phyloP scores from a whole-genome alignment of 2,888 invertebrate genomes.

The Micoletzkya japonica region DNA sequence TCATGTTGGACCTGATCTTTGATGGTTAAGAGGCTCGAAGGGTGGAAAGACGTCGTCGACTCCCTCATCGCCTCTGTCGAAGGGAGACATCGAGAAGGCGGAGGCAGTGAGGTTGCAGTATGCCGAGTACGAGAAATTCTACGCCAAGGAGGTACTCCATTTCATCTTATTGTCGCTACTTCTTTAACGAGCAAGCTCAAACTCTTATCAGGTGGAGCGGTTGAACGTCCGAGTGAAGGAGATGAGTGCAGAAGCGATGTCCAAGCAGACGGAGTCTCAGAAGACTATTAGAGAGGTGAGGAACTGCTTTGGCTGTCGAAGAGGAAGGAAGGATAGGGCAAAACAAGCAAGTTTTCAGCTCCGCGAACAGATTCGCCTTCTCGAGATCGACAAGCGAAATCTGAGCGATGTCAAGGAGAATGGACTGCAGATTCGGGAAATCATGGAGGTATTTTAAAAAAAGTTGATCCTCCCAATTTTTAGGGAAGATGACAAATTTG shows the following conservation, averaged over 20 bases:
- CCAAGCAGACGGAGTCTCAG: constrained; percentile 45
- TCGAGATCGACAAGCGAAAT: constrained; percentile 62
- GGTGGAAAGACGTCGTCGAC: constrained; percentile 25
- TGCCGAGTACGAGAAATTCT: constrained; percentile 59
- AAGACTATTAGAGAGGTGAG: constrained; percentile 42
- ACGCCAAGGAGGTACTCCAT: constrained; percentile 58
- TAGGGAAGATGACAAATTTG: background rate
- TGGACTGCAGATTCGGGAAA: constrained; percentile 46
- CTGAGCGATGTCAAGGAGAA: constrained; percentile 46
- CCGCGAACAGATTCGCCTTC: constrained; percentile 56
- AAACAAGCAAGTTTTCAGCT: constrained; percentile 36
- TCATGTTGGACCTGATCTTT: too few relatives aligned
- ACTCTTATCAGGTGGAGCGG: constrained; percentile 46
- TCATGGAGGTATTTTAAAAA: constrained; percentile 29
- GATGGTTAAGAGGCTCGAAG: constrained; percentile 13
- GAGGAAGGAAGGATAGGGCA: background rate
- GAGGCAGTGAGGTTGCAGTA: constrained; percentile 57
- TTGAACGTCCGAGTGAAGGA: constrained; percentile 56
- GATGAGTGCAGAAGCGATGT: constrained; percentile 41
- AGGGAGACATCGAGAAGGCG: constrained; percentile 53
- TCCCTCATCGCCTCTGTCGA: constrained; percentile 5
- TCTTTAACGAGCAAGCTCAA: too few relatives aligned
- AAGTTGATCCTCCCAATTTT: background rate
- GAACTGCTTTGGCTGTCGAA: background rate
- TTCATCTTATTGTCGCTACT: too few relatives aligned